Evolutionary conservation across 2,888 invertebrate genomes (phyloP).

Genomic region (Ichneumon xanthorius): DNA sequence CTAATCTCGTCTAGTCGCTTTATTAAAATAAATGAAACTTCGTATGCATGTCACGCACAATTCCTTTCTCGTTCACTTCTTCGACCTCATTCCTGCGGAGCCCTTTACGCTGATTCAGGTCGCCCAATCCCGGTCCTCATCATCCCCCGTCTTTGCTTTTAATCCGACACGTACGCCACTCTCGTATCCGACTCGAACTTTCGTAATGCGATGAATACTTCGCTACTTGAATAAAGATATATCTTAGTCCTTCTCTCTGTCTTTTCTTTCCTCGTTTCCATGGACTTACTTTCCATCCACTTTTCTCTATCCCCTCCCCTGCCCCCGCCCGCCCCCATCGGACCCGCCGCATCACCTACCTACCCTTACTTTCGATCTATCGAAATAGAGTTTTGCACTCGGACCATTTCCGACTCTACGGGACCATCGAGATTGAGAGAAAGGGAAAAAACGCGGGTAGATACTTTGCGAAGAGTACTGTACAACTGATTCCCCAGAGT

Average conservation of each 20-base stretch:
- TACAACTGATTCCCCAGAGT: slow-evolving; percentile 62
- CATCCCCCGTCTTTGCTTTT: slow-evolving; percentile 2
- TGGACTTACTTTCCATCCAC: slow-evolving; percentile 25
- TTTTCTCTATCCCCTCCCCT: background rate
- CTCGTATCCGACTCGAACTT: slow-evolving; percentile 38
- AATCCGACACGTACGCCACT: slow-evolving; percentile 21
- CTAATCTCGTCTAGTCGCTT: background rate
- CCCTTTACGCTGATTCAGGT: background rate
- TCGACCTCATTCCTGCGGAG: background rate
- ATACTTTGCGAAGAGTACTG: slow-evolving; percentile 63
- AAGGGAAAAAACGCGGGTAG: slow-evolving; percentile 8
- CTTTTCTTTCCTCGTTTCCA: slow-evolving; percentile 1
- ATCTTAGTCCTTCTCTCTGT: background rate
- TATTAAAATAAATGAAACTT: background rate
- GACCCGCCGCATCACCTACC: background rate
- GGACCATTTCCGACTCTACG: slow-evolving; percentile 54
- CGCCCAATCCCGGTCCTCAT: slow-evolving; percentile 5
- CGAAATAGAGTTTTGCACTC: slow-evolving; percentile 66
- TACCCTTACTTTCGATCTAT: slow-evolving; percentile 55
- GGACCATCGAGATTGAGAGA: slow-evolving; percentile 47
- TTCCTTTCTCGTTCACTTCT: background rate
- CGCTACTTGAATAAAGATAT: slow-evolving; percentile 23
- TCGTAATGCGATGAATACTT: slow-evolving; percentile 37
- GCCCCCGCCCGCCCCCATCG: background rate
- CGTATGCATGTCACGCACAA: background rate